Conservation (phyloP, 2,113 vertebrate genomes). For the Guaruba guarouba region DNA sequence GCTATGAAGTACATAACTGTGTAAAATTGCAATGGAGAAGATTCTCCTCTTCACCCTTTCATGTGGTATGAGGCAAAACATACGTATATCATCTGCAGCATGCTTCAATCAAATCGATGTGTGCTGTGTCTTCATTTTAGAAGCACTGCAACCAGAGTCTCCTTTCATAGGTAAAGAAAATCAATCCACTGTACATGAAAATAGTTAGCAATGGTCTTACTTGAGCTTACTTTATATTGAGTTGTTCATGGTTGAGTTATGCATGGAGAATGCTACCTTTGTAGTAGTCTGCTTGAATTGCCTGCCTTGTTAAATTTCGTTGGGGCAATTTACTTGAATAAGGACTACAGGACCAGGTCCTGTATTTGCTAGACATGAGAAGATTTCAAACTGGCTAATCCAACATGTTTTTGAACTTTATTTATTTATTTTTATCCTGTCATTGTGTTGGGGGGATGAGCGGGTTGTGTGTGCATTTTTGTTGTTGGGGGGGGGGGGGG, state of each 20-base stretch:
- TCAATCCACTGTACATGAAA: conserved; percentile 22
- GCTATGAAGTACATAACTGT: neutral
- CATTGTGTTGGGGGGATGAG: neutral
- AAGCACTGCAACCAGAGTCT: neutral
- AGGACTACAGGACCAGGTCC: neutral
- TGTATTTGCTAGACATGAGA: neutral
- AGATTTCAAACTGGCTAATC: neutral
- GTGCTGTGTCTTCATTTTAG: neutral
- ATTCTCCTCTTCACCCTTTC: neutral
- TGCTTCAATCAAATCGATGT: neutral
- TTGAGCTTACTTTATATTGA: neutral
- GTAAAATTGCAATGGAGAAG: neutral
- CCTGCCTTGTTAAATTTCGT: neutral
- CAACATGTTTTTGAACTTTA: neutral
- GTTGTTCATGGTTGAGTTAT: conserved; percentile 31
- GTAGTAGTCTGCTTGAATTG: neutral
- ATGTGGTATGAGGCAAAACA: neutral
- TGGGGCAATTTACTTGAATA: neutral
- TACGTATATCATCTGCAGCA: neutral
- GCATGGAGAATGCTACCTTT: neutral
- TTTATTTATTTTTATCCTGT: neutral
- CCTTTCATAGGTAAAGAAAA: conserved; percentile 7
- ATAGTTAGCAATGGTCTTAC: conserved; percentile 29
- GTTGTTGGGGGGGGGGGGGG: neutral
- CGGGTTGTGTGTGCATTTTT: neutral